Percentiles rank a stretch among this genome's conserved stretches.
phyloP scores from a whole-genome alignment of 2,113 vertebrate genomes.

The Pitta sordida region DNA sequence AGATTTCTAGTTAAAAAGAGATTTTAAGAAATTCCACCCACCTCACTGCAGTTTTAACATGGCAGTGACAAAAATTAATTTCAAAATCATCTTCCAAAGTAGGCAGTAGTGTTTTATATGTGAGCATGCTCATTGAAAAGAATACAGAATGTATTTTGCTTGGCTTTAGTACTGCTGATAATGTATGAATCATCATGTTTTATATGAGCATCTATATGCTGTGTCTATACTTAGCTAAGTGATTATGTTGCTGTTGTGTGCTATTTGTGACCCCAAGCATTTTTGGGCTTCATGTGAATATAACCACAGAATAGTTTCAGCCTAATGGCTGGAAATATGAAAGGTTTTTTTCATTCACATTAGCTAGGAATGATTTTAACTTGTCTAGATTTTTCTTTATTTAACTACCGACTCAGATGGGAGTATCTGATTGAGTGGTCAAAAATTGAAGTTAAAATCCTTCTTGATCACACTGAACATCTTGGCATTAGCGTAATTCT shows the following conservation, averaged over 20 bases:
- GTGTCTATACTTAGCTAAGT: not conserved
- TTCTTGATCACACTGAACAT: not conserved
- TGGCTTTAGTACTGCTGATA: not conserved
- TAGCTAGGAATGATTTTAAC: not conserved
- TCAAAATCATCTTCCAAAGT: not conserved
- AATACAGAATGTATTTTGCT: not conserved
- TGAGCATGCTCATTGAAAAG: not conserved
- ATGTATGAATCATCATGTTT: not conserved
- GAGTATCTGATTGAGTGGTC: not conserved
- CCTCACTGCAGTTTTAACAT: not conserved
- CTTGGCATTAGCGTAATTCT: not conserved
- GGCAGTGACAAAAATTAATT: not conserved
- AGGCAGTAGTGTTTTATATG: not conserved
- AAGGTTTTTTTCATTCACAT: not conserved
- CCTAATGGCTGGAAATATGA: not conserved
- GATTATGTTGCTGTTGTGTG: not conserved
- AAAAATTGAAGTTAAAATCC: not conserved
- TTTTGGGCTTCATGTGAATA: not conserved
- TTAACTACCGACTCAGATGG: not conserved
- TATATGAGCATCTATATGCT: not conserved
- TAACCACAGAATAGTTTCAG: not conserved
- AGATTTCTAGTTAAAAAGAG: not conserved
- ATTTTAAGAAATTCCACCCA: not conserved
- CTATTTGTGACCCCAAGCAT: not conserved
- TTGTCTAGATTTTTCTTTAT: not conserved